phyloP scores from a whole-genome alignment of 2,888 invertebrate genomes.

The Sipunculus nudus region DNA sequence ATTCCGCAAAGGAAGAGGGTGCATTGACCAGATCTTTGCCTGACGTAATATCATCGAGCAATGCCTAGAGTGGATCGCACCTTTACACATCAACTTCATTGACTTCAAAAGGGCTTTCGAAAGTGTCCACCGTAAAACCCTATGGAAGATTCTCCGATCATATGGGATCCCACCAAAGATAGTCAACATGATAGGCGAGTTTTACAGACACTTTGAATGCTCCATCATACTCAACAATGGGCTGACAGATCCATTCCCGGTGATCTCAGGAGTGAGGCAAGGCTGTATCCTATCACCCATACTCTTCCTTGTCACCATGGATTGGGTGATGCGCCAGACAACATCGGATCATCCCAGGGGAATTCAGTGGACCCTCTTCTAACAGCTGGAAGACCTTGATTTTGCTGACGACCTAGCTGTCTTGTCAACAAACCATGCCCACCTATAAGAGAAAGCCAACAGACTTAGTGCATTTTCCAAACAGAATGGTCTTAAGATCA shows the following conservation, averaged over 20 bases:
- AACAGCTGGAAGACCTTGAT: constrained; percentile 14
- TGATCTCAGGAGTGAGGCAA: constrained; percentile 31
- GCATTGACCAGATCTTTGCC: constrained; percentile 27
- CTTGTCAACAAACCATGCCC: constrained; percentile 8
- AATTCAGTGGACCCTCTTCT: constrained; percentile 12
- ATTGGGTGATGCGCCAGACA: constrained; percentile 21
- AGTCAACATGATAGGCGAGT: constrained; percentile 10
- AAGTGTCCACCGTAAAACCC: constrained; percentile 22
- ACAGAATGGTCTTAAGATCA: not conserved
- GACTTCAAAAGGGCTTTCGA: constrained; percentile 31
- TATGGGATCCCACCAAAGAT: constrained; percentile 21
- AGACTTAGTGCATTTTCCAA: too few species aligned
- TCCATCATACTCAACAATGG: too few species aligned
- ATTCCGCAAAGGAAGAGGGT: constrained; percentile 23
- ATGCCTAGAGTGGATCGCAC: constrained; percentile 23
- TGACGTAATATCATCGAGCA: constrained; percentile 31
- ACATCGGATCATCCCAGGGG: not conserved
- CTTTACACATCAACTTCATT: constrained; percentile 26
- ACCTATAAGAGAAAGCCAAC: too few species aligned
- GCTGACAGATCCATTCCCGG: constrained; percentile 14
- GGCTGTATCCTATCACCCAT: constrained; percentile 15
- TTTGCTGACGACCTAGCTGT: constrained; percentile 17
- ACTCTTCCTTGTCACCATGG: constrained; percentile 17
- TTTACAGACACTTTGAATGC: too few species aligned
- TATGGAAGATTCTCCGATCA: constrained; percentile 21